Base-by-base conservation (phyloP, 2,113 vertebrate genomes). In the Ranitomeya imitator region DNA sequence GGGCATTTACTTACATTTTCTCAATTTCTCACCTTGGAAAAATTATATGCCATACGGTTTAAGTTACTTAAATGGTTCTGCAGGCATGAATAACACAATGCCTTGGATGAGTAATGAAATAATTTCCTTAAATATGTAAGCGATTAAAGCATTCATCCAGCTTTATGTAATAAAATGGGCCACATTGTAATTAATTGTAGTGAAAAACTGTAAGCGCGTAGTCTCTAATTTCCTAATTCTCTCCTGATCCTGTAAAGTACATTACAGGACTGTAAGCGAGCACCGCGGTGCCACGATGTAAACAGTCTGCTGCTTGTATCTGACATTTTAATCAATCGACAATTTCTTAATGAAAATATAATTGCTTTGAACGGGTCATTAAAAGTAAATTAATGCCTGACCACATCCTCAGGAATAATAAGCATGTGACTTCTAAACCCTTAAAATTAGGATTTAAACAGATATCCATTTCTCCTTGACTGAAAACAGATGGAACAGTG, bases 321-420 rank as follows among this genome's bases (percentile, higher is more conserved):
- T 71, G 51, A 69, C 82, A 26, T 69, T 67, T 84, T 71, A 71
- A 23, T 84, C 82, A 84, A 54, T 84, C 63, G 13, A 55, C 63
- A 71, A 84, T 26, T 84, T 71, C 82, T 69, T 71, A 69, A 84
- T 84, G 63, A 84, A 84, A 84, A 18, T 84, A 69, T 45, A 69
- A 71, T 84, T 71, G 82, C 82, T 26, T 55, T 11, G 45, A 69
- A 84, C 12, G 14, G 81, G 81, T 54, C 61, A 83, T 83, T 67
- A 83, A 69, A 69, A 84, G 67, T 84, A 84, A 84, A 55, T 71
- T 52, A 18, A 84, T 67, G 63, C 51, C 63, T 84, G 65, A 84
- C 63, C 61, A 69, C 82, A 69, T 84, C 63, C 82, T 84, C 31
- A 69, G 67, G 82, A 84, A 69, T 26, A 37, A 69, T 54, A 26